Base-by-base conservation (phyloP, 2,113 vertebrate species). In the Tamias sibiricus region DNA sequence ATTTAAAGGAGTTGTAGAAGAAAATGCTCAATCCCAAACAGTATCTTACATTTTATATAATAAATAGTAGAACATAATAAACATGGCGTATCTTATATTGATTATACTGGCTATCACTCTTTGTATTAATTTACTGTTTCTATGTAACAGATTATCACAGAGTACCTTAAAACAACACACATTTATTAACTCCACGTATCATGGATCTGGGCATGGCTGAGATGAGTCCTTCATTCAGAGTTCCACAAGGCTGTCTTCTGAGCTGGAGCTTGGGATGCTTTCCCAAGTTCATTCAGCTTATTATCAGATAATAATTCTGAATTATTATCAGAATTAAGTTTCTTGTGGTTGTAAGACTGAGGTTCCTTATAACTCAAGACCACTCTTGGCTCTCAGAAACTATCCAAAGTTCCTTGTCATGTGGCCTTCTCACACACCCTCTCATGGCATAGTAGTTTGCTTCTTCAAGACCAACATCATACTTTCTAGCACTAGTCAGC, bases 41-140 rank as follows among this genome's bases (percentile, higher is more conserved):
- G 24, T 62, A 59, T 76, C 30, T 80, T 91, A 76, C 1, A 87
- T 22, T 76, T 57, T 74, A 28, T 75, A 6, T 90, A 93, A 72
- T 66, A 64, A 57, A 49, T 26, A 77, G 26, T 59, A 59, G 49
- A 52, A 14, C 47, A 52, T 76, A 72, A 66, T 82, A 92, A 72
- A 37, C 77, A 35, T 37, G 7, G 10, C 3, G 2, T 59, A 4
- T 77, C 32, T 79, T 74, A 72, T 57, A 77, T 87, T 62, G 22
- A 74, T 75, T 90, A 76, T 77, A 76, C 47, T 77, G 16, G 47
- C 44, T 89, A 30, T 80, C 32, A n/a, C 22, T 93, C 37, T 96
- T 95, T 89, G 40, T 82, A 44, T 87, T 83, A 13, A 20, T 93
- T 84, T 97, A 77, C 37, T 90, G 1, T 80, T 91, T 54, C 40